Evolutionary conservation across 1,140 invertebrate species (phyloP).

Genomic region (Panagrolaimus sp.): DNA sequence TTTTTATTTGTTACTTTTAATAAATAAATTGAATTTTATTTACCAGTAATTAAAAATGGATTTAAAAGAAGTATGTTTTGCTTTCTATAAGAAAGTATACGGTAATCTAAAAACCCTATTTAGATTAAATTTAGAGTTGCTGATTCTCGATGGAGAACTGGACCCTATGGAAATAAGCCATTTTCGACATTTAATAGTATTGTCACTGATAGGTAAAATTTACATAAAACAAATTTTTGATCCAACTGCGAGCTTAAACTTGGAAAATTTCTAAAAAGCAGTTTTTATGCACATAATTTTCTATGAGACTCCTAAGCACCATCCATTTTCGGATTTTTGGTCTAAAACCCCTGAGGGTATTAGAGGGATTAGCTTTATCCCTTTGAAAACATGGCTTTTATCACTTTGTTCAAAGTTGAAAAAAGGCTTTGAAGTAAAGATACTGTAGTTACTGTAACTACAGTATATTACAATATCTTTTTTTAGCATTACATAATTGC

Average conservation of each 20-base stretch:
- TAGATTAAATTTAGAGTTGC: constrained; percentile 11
- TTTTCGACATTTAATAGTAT: constrained; percentile 22
- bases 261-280: constrained; percentile 17
- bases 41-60: too few species aligned
- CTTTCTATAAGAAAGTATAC: too few species aligned
- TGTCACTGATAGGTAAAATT: constrained; percentile 22
- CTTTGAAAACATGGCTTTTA: too few species aligned
- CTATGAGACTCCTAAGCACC: background rate
- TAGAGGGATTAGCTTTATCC: too few species aligned
- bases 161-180: constrained; percentile 3
- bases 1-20: too few species aligned
- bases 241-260: background rate
- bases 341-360: too few species aligned
- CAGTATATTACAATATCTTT: background rate
- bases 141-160: background rate
- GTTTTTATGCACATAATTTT: background rate
- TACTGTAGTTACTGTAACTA: background rate
- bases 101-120: too few species aligned
- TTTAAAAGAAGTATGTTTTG: too few species aligned
- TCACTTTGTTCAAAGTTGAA: background rate
- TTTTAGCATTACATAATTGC: background rate
- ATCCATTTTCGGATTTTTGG: background rate
- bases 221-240: too few species aligned
- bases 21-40: too few species aligned
- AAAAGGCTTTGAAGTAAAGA: background rate